Percentiles rank a stretch among this genome's conserved stretches.
Evolutionary conservation across 2,113 vertebrate species (phyloP).

Genomic region (Melanerpes formicivorus): DNA sequence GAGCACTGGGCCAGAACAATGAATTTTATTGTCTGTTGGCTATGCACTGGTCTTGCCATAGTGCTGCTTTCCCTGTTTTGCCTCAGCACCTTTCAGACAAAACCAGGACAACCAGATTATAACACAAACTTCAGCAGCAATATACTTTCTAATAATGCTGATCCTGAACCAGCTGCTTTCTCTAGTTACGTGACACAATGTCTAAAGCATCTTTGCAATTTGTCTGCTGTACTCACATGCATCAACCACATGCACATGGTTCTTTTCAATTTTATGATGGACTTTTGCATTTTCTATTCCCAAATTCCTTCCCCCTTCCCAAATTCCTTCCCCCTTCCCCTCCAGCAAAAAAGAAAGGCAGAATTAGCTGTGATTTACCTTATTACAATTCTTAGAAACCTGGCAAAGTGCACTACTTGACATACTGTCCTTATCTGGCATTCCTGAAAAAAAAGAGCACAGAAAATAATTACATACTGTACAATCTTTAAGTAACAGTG

Average conservation of each 20-base stretch:
- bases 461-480: conserved; percentile 7
- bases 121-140: background rate
- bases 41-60: background rate
- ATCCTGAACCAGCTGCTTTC: background rate
- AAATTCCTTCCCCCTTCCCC: background rate
- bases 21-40: background rate
- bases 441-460: conserved; percentile 76
- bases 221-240: background rate
- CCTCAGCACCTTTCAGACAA: background rate
- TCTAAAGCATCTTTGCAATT: background rate
- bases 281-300: background rate
- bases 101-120: background rate
- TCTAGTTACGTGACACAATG: background rate
- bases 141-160: background rate
- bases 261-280: background rate
- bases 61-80: background rate
- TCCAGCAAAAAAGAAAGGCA: background rate
- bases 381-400: conserved; percentile 84
- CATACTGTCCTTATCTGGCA: conserved; percentile 92
- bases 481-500: background rate
- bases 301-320: background rate
- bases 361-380: conserved; percentile 78
- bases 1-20: background rate
- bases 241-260: background rate
- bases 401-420: conserved; percentile 83